Evolutionary conservation across 2,797 vertebrate genomes (phyloP), one percentile per base, ranked within the genome.

Genomic region (Lutjanus argentimaculatus): DNA sequence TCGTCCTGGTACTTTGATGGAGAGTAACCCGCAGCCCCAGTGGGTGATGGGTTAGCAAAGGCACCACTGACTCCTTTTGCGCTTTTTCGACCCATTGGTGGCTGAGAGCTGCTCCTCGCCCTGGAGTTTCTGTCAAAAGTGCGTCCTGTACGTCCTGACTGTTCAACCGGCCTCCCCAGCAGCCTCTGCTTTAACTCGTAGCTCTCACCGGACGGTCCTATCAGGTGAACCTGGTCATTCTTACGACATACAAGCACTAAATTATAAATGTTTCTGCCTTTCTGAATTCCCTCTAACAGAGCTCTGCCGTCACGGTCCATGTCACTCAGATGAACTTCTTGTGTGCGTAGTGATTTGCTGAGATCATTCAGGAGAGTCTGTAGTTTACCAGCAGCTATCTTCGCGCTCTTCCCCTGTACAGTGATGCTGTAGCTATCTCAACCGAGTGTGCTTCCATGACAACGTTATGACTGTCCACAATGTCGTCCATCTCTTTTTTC

Each of bases 161-260:
- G 51, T 12, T 58, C n/a, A 0, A 15, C 40, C 0, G 59, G 3
- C 11, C 11, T 10, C 0, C 81, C 91, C 83, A 93, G 14, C 68
- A 95, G 67, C 75, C 12, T 84, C 82, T 92, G 92, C 85, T 85
- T 91, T 10, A 95, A n/a, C 19, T 73, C 11, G 73, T 88, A 92
- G 80, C 93, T 93, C 48, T 82, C 64, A 0, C 0, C 1, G 0
- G 87, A 91, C 0, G 86, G 72, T 2, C 95, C 95, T 0, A 96
- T 67, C 12, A 96, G 83, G 73, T 76, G 85, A 8, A 96, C 13
- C 8, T 30, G n/a, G 59, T 82, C 63, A 0, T 0, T 1, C 5
- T 7, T 36, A 6, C 1, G 2, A 1, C 3, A 30, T 40, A 95
- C 84, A 0, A 91, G 30, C 56, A 96, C 93, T 0, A 9, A 72